Conservation (phyloP, 1,140 invertebrate species). For the Streblospio benedicti region DNA sequence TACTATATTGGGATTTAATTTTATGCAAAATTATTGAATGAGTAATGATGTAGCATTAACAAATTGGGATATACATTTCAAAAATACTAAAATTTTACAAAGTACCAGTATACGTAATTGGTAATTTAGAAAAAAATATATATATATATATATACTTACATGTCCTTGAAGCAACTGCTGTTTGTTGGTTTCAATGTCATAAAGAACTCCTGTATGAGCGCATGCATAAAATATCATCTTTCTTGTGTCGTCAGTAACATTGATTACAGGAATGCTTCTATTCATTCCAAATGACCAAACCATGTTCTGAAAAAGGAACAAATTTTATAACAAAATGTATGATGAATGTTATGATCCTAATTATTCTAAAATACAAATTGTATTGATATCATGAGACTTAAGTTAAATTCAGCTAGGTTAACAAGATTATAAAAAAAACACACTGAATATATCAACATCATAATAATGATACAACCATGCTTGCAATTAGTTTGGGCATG, state of each 20-base stretch:
- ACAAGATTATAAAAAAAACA: too few relatives aligned
- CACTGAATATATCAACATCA: too few relatives aligned
- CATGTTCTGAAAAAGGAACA: slow-evolving; percentile 42
- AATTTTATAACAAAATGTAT: too few relatives aligned
- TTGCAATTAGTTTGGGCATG: too few relatives aligned
- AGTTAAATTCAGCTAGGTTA: too few relatives aligned
- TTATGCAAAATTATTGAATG: background rate
- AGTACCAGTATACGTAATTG: background rate
- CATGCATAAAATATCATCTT: slow-evolving; percentile 43
- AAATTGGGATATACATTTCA: background rate
- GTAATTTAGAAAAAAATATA: background rate
- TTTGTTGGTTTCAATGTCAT: slow-evolving; percentile 44
- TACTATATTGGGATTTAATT: background rate
- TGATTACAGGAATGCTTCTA: slow-evolving; percentile 39
- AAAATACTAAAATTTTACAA: background rate
- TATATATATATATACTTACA: slow-evolving; percentile 29
- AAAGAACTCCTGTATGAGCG: slow-evolving; percentile 45
- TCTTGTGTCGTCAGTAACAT: slow-evolving; percentile 38
- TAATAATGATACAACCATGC: too few relatives aligned
- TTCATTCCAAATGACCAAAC: slow-evolving; percentile 47
- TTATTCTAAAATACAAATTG: too few relatives aligned
- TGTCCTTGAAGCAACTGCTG: slow-evolving; percentile 47
- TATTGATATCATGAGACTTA: too few relatives aligned
- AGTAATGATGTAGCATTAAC: background rate
- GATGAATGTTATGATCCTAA: too few relatives aligned